These are phyloP conservation scores for Athalia circularis DNA, from an alignment of 2,888 invertebrate genomes.

Conservation along the genomic window DNA sequence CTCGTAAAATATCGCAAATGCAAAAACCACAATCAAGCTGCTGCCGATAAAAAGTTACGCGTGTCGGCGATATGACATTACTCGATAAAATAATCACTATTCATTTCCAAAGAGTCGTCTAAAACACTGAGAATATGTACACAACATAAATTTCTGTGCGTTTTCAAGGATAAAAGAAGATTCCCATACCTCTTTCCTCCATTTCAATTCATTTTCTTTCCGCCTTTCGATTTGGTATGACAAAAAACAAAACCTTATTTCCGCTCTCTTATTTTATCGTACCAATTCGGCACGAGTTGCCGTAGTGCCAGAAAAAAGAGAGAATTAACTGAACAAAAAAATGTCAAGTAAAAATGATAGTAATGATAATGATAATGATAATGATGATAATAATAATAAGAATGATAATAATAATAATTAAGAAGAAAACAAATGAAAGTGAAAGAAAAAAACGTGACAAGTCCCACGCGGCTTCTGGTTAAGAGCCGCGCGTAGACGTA, in stretches of 20 bases:
- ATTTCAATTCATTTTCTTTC: neutral
- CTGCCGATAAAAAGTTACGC: too few relatives aligned
- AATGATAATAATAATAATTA: neutral
- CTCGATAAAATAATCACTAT: too few relatives aligned
- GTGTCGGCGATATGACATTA: too few relatives aligned
- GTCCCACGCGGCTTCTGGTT: slow-evolving; percentile 56
- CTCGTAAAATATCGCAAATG: too few relatives aligned
- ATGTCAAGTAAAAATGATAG: neutral
- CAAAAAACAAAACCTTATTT: neutral
- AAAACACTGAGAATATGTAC: too few relatives aligned
- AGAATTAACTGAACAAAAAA: neutral
- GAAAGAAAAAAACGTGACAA: slow-evolving; percentile 37
- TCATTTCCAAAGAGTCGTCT: too few relatives aligned
- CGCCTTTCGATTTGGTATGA: neutral
- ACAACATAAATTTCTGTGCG: too few relatives aligned
- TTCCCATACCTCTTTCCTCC: too few relatives aligned
- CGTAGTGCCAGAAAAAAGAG: slow-evolving; percentile 13
- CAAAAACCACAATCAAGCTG: too few relatives aligned
- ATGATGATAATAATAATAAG: neutral
- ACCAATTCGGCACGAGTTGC: slow-evolving; percentile 28
- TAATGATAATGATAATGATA: neutral
- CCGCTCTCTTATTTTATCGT: too few relatives aligned
- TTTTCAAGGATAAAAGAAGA: too few relatives aligned
- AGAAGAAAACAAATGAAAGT: neutral
- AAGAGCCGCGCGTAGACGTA: slow-evolving; percentile 52